Percentiles rank a stretch among this genome's conserved stretches.
Evolutionary conservation across 2,797 vertebrate genomes (phyloP).

Genomic region (Tiaroga cobitis): DNA sequence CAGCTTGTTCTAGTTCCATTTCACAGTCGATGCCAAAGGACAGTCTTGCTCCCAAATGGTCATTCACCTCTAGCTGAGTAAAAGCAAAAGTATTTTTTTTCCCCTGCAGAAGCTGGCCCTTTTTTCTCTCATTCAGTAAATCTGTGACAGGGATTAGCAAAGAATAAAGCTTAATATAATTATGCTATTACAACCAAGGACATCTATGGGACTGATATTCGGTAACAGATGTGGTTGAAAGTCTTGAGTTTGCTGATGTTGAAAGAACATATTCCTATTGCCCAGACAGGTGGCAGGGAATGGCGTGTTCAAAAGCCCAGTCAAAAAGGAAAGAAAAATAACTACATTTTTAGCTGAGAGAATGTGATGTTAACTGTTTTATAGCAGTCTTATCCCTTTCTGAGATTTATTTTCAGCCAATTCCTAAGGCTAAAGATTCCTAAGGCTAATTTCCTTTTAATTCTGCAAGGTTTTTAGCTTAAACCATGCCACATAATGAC

Average conservation of each 20-base stretch:
- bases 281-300: conserved; percentile 10
- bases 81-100: conserved; percentile 10
- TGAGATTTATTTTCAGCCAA: conserved; percentile 10
- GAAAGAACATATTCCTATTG: neutral
- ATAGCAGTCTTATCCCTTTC: neutral
- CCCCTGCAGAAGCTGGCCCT: neutral
- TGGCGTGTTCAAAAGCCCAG: neutral
- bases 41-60: conserved; percentile 38
- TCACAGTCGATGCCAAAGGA: conserved; percentile 41
- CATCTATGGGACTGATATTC: neutral
- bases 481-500: neutral
- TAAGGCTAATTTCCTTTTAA: conserved; percentile 8
- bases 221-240: neutral
- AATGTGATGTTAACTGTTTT: neutral
- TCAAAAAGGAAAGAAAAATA: neutral
- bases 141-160: conserved; percentile 6
- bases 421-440: neutral
- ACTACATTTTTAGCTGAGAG: neutral
- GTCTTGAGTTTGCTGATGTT: conserved; percentile 3
- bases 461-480: neutral
- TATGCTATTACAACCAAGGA: neutral
- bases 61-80: conserved; percentile 50
- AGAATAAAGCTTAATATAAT: conserved; percentile 1
- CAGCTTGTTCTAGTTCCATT: conserved; percentile 47
- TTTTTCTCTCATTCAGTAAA: conserved; percentile 25